Percentiles rank a stretch among this genome's conserved stretches.
These are phyloP conservation scores for Pissodes strobi DNA, from an alignment of 1,140 invertebrate species.

Conservation along the genomic window DNA sequence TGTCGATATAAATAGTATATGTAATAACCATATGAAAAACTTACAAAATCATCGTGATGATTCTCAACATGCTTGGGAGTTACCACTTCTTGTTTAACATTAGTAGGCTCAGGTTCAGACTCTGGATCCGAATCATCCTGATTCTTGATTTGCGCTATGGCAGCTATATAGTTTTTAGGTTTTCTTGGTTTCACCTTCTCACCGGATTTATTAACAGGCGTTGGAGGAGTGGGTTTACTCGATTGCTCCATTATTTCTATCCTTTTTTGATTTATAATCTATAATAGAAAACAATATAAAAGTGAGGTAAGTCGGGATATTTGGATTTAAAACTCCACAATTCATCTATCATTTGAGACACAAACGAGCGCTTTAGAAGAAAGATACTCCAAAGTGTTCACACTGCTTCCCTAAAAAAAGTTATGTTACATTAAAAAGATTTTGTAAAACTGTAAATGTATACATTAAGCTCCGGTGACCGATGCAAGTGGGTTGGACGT, in stretches of 20 bases:
- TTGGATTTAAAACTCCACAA: too few species aligned
- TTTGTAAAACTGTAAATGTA: too few species aligned
- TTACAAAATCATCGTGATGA: conserved; percentile 25
- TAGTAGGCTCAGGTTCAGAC: conserved; percentile 6
- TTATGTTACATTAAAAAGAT: too few species aligned
- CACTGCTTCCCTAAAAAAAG: too few species aligned
- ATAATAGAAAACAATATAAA: background rate
- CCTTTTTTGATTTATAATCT: conserved; percentile 56
- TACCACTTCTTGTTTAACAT: background rate
- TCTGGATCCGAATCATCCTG: conserved; percentile 8
- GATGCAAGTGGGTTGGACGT: too few species aligned
- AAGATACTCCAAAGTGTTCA: too few species aligned
- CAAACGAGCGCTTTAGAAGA: too few species aligned
- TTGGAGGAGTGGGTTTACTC: conserved; percentile 2
- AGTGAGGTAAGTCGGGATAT: too few species aligned
- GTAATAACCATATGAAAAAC: conserved; percentile 3
- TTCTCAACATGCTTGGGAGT: background rate
- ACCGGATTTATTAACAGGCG: background rate
- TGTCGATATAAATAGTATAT: too few species aligned
- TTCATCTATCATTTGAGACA: too few species aligned
- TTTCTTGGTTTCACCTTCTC: conserved; percentile 3
- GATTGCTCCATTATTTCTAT: conserved; percentile 64
- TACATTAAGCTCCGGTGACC: too few species aligned
- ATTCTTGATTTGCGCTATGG: conserved; percentile 18
- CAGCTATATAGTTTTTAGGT: conserved; percentile 19